These are phyloP conservation scores for Ligdia adustata DNA, from an alignment of 2,888 invertebrate species.

Conservation along the genomic window DNA sequence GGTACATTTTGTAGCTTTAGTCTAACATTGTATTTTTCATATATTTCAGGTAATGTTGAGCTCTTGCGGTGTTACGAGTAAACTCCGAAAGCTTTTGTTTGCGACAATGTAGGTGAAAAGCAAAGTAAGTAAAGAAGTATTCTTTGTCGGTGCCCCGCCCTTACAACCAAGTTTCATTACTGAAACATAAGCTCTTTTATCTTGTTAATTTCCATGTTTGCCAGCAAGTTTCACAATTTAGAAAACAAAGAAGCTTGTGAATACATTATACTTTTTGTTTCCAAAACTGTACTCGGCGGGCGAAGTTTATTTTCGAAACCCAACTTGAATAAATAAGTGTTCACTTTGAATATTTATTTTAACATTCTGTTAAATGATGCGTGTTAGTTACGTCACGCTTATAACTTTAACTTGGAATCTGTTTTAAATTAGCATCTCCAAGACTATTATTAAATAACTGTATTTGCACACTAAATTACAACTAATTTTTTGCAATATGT, in stretches of 20 bases:
- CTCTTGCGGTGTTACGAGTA: background rate
- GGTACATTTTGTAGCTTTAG: background rate
- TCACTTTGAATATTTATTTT: conserved; percentile 18
- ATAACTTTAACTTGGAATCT: background rate
- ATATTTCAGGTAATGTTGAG: conserved; percentile 15
- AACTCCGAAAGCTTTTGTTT: conserved; percentile 7
- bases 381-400: conserved; percentile 18
- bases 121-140: conserved; percentile 6
- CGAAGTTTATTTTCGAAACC: conserved; percentile 64
- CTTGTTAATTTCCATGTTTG: conserved; percentile 67
- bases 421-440: too few species aligned
- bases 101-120: conserved; percentile 1
- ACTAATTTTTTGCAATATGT: too few species aligned
- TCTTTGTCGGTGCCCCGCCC: conserved; percentile 5
- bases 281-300: conserved; percentile 57
- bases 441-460: too few species aligned
- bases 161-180: conserved; percentile 49
- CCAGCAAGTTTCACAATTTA: conserved; percentile 66
- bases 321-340: conserved; percentile 41
- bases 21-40: background rate
- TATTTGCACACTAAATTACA: too few species aligned
- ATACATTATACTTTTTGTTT: conserved; percentile 71
- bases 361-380: conserved; percentile 18
- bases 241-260: conserved; percentile 66
- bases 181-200: conserved; percentile 60